Evolutionary conservation across 2,797 vertebrate genomes (phyloP).

Genomic region (Anguilla megastoma): DNA sequence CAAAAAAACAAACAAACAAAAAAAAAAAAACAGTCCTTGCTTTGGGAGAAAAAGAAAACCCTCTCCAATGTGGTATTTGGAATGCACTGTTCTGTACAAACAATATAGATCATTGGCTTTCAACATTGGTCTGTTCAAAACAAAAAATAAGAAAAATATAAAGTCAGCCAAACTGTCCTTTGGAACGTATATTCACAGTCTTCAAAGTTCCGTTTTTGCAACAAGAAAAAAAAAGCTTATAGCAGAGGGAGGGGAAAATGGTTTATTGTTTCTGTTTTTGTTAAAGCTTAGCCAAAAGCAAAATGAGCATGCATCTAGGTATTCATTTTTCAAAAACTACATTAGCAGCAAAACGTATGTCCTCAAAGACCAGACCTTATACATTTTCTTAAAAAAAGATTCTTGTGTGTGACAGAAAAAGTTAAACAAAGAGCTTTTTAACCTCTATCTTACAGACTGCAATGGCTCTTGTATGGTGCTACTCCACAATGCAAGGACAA

Average conservation of each 20-base stretch:
- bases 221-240: conserved; percentile 68
- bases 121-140: conserved; percentile 82
- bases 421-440: conserved; percentile 76
- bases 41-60: conserved; percentile 75
- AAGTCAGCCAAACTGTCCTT: conserved; percentile 80
- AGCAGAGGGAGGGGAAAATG: conserved; percentile 79
- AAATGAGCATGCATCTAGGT: conserved; percentile 88
- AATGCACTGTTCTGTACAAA: conserved; percentile 88
- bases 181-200: conserved; percentile 95
- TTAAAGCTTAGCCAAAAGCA: conserved; percentile 89
- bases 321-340: conserved; percentile 81
- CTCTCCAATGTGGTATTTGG: conserved; percentile 78
- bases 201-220: conserved; percentile 97
- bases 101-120: conserved; percentile 83
- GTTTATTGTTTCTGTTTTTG: conserved; percentile 83
- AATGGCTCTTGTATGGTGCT: conserved; percentile 87
- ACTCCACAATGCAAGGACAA: conserved; percentile 85
- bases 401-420: conserved; percentile 79
- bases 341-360: conserved; percentile 93
- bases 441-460: conserved; percentile 86
- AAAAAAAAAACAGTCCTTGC: conserved; percentile 76
- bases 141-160: conserved; percentile 44
- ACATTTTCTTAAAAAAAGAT: conserved; percentile 76
- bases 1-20: conserved; percentile 61
- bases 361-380: conserved; percentile 83